Evolutionary conservation across 2,888 invertebrate genomes (phyloP).

Genomic region (Macroteleia sp.): DNA sequence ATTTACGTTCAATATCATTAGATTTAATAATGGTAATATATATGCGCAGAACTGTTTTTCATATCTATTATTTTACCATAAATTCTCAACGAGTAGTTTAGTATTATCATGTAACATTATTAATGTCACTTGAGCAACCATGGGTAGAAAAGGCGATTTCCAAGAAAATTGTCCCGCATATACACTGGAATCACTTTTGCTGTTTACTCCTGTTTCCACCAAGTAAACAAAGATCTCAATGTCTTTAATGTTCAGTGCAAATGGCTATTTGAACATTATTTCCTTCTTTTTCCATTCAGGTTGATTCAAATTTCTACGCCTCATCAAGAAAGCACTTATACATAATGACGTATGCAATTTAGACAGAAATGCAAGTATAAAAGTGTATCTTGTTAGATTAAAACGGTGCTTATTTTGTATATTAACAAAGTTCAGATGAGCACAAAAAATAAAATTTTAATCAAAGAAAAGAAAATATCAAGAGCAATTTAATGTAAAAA

Average conservation of each 20-base stretch:
- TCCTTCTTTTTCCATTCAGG: conserved; percentile 29
- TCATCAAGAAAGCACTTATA: conserved; percentile 28
- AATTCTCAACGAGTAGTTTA: conserved; percentile 12
- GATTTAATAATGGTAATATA: no score
- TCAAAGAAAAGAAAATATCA: no score
- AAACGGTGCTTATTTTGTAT: no score
- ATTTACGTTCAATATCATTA: no score
- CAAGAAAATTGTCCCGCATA: conserved; percentile 35
- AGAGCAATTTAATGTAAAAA: no score
- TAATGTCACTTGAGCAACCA: conserved; percentile 33
- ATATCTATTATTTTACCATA: conserved; percentile 2
- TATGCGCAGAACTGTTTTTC: conserved; percentile 15
- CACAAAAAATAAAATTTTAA: no score
- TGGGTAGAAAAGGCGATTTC: conserved; percentile 9
- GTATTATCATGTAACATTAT: conserved; percentile 18
- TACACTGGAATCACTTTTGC: conserved; percentile 31
- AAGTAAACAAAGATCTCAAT: conserved; percentile 56
- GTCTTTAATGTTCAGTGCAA: conserved; percentile 49
- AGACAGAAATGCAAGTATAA: conserved; percentile 16
- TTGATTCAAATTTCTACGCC: conserved; percentile 49
- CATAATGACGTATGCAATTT: conserved; percentile 21
- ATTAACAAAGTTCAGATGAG: no score
- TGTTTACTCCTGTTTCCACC: conserved; percentile 48
- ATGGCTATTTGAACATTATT: conserved; percentile 57
- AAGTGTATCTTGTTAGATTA: conserved; percentile 8